Evolutionary conservation across 30 jellyfish, hydroid and myxozoan species (phyloP), one percentile per base, ranked within the genome.

Genomic region (Aurelia aurita): DNA sequence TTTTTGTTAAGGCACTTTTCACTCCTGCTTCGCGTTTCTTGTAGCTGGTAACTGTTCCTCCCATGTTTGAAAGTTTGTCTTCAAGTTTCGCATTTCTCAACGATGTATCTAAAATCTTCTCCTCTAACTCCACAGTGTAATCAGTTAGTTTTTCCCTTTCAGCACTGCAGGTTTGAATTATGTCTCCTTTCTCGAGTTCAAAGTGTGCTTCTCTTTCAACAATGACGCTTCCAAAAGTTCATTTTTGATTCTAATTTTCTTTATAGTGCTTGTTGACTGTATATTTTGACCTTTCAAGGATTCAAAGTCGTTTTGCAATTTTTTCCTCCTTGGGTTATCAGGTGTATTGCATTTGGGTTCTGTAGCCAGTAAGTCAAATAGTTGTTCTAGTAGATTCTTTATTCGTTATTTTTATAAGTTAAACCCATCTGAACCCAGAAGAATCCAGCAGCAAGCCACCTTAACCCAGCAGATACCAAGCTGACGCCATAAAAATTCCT

Each of bases 1-100:
- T n/a, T 47, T 47, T 53, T 20, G 25, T 8, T 20, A 53, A 53
- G 64, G 64, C 64, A 53, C 64, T 53, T 53, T 8, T 53, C 64
- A 53, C 64, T 53, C 64, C 64, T 53, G 64, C 64, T 53, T 1
- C 64, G 64, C 64, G 64, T 53, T 53, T 53, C 6, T 53, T 53
- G 9, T 53, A 53, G 64, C 9, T 53, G 3, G 2, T 53, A 53
- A 53, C 64, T 53, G 64, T 53, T 53, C 9, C 64, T 53, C 64
- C 64, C 6, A 53, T 53, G 64, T 53, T 53, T 3, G 64, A 53
- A 3, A 53, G 64, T 53, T 53, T 8, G 64, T 53, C 64, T 53
- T 53, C 64, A 2, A 53, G 64, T 8, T 53, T 8, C 6, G 23
- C 64, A 8, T 53, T 53, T 53, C 64, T 53, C 64, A 8, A 1